A percentile compares a stretch with the other conserved stretches of the same genome.
These are phyloP conservation scores for Aporrectodea caliginosa DNA, from an alignment of 1,140 invertebrate genomes.

Conservation along the genomic window DNA sequence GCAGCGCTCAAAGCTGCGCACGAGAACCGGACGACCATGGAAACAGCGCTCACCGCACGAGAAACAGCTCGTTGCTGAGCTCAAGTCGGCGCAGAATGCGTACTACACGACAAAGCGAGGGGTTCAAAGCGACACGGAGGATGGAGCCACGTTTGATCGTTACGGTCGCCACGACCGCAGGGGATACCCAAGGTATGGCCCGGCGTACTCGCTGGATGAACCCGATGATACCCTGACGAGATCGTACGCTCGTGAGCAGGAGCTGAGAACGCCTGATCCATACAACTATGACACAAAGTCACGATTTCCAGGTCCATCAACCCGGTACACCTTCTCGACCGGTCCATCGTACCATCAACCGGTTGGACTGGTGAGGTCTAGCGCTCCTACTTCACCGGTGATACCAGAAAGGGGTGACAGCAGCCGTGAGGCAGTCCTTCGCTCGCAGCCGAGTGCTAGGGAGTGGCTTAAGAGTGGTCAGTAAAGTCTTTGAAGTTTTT, in stretches of 20 bases:
- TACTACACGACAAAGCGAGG: conserved; percentile 11
- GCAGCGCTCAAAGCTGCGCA: conserved; percentile 24
- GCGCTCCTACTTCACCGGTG: conserved; percentile 27
- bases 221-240: neutral
- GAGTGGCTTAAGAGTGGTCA: neutral
- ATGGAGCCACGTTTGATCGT: conserved; percentile 14
- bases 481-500: too few species aligned
- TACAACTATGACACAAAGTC: neutral
- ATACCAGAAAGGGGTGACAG: conserved; percentile 26
- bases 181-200: neutral
- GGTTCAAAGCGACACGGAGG: conserved; percentile 29
- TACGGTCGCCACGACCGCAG: neutral
- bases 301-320: neutral
- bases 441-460: neutral
- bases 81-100: conserved; percentile 23
- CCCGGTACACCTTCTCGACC: too few species aligned
- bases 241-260: neutral
- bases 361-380: conserved; percentile 6
- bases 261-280: neutral
- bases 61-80: conserved; percentile 25
- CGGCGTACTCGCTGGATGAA: conserved; percentile 11
- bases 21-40: conserved; percentile 5
- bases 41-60: conserved; percentile 19
- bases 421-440: conserved; percentile 27
- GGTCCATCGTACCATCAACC: neutral